Percentiles rank a stretch among this genome's conserved stretches.
phyloP scores from a whole-genome alignment of 1,140 invertebrate genomes.

The Drosophila mojavensis region DNA sequence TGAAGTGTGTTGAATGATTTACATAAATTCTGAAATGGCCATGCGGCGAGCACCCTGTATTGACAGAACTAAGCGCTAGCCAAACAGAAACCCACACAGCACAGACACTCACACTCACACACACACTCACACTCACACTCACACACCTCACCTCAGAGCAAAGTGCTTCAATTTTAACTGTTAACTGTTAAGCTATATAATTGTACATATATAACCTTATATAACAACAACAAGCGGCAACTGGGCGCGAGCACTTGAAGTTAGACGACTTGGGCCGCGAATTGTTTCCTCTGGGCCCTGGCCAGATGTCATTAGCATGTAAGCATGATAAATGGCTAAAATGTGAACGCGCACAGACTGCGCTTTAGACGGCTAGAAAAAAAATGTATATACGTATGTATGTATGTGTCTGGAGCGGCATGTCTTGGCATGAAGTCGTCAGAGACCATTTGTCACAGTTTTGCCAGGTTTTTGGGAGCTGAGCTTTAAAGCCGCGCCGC shows the following conservation, averaged over 20 bases:
- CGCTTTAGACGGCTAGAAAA: constrained; percentile 27
- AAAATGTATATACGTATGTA: neutral
- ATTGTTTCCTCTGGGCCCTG: constrained; percentile 44
- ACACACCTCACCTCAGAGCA: neutral
- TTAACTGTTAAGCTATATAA: constrained; percentile 52
- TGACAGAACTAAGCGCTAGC: constrained; percentile 74
- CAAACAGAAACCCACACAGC: constrained; percentile 73
- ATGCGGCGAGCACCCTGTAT: constrained; percentile 64
- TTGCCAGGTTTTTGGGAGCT: constrained; percentile 59
- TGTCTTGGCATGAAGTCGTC: constrained; percentile 72
- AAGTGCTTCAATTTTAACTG: constrained; percentile 58
- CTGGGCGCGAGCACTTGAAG: constrained; percentile 48
- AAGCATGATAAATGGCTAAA: constrained; percentile 78
- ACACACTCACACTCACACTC: constrained; percentile 47
- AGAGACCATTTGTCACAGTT: constrained; percentile 78
- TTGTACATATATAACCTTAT: constrained; percentile 77
- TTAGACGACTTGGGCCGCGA: constrained; percentile 24
- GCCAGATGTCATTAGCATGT: constrained; percentile 78
- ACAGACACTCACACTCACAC: neutral
- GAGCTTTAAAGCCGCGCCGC: constrained; percentile 22
- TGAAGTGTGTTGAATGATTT: constrained; percentile 77
- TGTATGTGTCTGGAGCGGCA: constrained; percentile 23
- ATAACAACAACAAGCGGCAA: constrained; percentile 46
- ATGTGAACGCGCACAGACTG: constrained; percentile 53
- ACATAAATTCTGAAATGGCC: constrained; percentile 78